Evolutionary conservation across 2,797 vertebrate species (phyloP).

Genomic region (Triplophysa bombifrons): DNA sequence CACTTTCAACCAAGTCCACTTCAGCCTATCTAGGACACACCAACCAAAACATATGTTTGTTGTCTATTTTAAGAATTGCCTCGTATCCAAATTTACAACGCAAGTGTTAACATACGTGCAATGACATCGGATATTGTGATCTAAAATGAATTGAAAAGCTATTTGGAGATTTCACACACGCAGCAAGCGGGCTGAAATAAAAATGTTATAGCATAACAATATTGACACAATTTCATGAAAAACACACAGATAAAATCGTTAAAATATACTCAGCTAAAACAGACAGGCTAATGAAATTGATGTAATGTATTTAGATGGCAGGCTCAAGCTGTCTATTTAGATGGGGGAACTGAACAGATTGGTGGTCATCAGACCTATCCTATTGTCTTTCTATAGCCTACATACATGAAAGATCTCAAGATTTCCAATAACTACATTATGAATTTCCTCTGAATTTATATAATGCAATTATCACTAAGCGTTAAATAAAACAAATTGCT

Average conservation of each 20-base stretch:
- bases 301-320: not conserved
- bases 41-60: not conserved
- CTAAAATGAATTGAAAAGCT: conserved; percentile 71
- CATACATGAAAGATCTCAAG: conserved; percentile 10
- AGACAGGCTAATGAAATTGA: too few relatives aligned
- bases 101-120: conserved; percentile 28
- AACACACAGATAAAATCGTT: not conserved
- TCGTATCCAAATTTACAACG: conserved; percentile 22
- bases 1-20: not conserved
- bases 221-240: not conserved
- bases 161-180: conserved; percentile 66
- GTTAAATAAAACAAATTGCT: not conserved
- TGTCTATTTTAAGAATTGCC: conserved; percentile 40
- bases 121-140: conserved; percentile 66
- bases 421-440: not conserved
- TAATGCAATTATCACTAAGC: not conserved
- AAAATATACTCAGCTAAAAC: not conserved
- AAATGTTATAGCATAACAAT: not conserved
- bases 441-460: not conserved
- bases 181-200: conserved; percentile 23
- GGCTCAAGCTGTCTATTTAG: too few relatives aligned
- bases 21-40: not conserved
- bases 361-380: conserved; percentile 66
- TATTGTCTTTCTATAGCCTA: conserved; percentile 60
- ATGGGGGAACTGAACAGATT: not conserved